Evolutionary conservation across 1,140 invertebrate species (phyloP), one percentile per base, ranked within the genome.

Genomic region (Augochlora pura): DNA sequence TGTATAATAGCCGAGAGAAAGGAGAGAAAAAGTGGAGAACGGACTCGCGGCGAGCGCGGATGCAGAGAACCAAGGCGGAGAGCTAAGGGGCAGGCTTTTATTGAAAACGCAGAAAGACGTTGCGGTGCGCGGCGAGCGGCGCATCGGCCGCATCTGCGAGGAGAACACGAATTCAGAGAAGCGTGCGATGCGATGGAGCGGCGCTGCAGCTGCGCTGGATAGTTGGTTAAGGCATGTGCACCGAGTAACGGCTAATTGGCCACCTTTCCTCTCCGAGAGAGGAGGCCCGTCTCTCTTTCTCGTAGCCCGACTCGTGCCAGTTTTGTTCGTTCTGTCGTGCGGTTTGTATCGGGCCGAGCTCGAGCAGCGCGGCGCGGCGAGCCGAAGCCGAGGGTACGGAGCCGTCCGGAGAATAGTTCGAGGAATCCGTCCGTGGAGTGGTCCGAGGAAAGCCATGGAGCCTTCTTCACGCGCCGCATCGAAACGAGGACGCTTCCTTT

Each of bases 231-330:
- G 80, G 79, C 81, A 84, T 84, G 81, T 90, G 88, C 88, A 84
- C 87, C 85, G 91, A 91, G 86, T 92, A 92, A 91, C 91, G 91
- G 91, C 91, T 92, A 93, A 93, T 93, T 92, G 92, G 88, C 92
- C 91, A 91, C 90, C 88, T 92, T 91, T 92, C 89, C 88, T 89
- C 87, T 86, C 86, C 75, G 85, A 81, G 87, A 89, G 89, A 90
- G 85, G 89, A 88, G 84, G 81, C 81, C 52, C 83, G 83, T 86
- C 74, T 77, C 81, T 84, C 67, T 80, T 76, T 89, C 84, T 90
- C 81, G 83, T 81, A 62, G 72, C 46, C 78, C 84, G 85, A 87
- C 84, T 88, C 88, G 85, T 89, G 86, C 88, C 88, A 91, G 89
- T 89, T 88, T 85, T 86, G 88, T 88, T 86, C 88, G 85, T 91